Conservation (phyloP, 2,797 vertebrate genomes). For the Sarcophilus harrisii region DNA sequence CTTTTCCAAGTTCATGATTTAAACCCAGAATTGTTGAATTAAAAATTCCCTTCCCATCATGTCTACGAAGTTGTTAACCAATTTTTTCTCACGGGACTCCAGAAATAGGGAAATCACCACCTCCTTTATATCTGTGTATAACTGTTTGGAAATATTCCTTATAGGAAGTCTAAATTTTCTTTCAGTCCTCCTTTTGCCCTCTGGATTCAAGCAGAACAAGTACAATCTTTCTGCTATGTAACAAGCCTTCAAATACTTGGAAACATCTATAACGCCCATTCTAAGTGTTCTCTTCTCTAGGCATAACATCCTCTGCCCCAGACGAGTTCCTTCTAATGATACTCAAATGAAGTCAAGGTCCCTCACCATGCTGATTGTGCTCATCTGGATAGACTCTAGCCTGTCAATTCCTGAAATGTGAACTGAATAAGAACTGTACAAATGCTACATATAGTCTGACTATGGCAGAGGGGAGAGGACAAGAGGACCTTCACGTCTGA, state of each 20-base stretch:
- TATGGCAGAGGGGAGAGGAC: neutral
- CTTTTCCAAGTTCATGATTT: slow-evolving; percentile 21
- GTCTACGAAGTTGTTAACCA: neutral
- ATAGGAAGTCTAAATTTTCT: neutral
- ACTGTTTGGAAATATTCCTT: neutral
- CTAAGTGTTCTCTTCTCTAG: neutral
- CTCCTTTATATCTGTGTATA: neutral
- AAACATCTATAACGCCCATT: neutral
- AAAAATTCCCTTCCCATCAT: neutral
- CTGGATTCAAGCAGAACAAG: neutral
- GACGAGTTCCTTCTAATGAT: neutral
- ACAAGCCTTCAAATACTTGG: neutral
- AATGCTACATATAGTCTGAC: neutral
- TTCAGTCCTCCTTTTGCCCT: neutral
- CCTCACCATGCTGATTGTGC: neutral
- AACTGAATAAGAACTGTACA: neutral
- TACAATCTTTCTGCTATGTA: neutral
- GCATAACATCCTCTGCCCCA: neutral
- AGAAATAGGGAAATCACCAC: neutral
- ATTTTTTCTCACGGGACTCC: neutral
- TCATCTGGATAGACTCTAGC: neutral
- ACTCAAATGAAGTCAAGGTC: neutral
- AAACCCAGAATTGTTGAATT: slow-evolving; percentile 25
- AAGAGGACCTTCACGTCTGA: neutral
- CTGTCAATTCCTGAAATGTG: neutral